phyloP scores from a whole-genome alignment of 2,113 vertebrate species.

The Salvelinus fontinalis region DNA sequence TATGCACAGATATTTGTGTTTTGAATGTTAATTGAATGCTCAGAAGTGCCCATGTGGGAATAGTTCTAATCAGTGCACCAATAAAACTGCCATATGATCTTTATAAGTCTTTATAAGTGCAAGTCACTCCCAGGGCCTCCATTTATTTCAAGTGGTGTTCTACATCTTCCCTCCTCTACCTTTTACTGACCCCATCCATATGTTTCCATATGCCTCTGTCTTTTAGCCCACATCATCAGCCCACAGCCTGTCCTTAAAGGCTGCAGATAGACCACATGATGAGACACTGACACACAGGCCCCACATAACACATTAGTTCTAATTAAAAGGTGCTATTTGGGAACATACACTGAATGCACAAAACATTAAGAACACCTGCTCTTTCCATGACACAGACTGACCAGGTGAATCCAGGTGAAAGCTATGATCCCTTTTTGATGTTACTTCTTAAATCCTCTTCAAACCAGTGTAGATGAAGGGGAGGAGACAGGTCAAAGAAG shows the following conservation, averaged over 20 bases:
- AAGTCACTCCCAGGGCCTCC: slow-evolving; percentile 84
- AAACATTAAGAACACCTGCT: too few species aligned
- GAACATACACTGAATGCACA: background rate
- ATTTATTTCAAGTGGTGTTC: slow-evolving; percentile 71
- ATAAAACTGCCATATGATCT: slow-evolving; percentile 85
- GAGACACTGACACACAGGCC: slow-evolving; percentile 13
- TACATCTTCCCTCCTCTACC: slow-evolving; percentile 20
- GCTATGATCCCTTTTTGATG: too few species aligned
- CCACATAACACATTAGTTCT: background rate
- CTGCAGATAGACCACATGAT: slow-evolving; percentile 14
- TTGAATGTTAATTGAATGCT: slow-evolving; percentile 94
- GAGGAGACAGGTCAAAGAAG: too few species aligned
- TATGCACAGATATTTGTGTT: slow-evolving; percentile 87
- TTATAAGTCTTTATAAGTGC: slow-evolving; percentile 83
- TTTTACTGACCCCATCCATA: slow-evolving; percentile 35
- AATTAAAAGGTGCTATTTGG: background rate
- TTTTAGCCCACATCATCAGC: background rate
- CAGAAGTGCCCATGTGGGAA: slow-evolving; percentile 90
- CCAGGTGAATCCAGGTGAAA: too few species aligned
- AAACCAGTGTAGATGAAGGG: too few species aligned
- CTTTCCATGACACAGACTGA: background rate
- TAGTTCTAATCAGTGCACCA: slow-evolving; percentile 90
- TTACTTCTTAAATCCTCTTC: too few species aligned
- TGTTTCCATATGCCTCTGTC: slow-evolving; percentile 51
- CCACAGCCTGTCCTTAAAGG: slow-evolving; percentile 41